A percentile compares a stretch with the other conserved stretches of the same genome.
Evolutionary conservation across 2,888 invertebrate species (phyloP).

Genomic region (Trichacis sp.): DNA sequence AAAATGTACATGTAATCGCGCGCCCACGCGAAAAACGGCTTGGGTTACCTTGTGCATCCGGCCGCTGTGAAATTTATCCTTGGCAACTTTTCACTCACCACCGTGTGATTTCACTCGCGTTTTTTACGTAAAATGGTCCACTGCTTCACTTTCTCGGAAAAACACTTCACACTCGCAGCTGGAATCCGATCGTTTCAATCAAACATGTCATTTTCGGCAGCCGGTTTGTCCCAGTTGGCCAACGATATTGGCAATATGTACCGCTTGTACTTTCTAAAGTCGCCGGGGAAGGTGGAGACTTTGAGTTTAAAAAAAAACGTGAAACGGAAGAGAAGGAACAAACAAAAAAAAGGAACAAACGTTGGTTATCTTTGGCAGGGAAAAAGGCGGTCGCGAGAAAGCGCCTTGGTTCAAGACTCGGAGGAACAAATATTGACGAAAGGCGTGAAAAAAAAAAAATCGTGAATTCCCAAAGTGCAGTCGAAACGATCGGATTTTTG

Average conservation of each 20-base stretch:
- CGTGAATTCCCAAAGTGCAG: no score
- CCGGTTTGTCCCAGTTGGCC: constrained; percentile 44
- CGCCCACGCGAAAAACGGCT: no score
- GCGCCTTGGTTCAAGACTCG: no score
- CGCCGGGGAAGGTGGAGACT: constrained; percentile 52
- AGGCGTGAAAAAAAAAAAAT: no score
- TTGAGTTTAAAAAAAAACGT: constrained; percentile 23
- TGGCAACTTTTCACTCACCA: constrained; percentile 52
- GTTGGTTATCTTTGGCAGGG: not conserved
- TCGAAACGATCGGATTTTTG: not conserved
- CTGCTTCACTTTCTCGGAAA: not conserved
- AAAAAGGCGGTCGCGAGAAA: not conserved
- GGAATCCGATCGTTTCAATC: constrained; percentile 19
- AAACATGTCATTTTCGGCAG: constrained; percentile 28
- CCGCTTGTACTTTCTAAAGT: constrained; percentile 60
- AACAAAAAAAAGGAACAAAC: not conserved
- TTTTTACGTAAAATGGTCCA: not conserved
- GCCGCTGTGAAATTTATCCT: constrained; percentile 44
- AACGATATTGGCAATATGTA: constrained; percentile 27
- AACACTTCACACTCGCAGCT: constrained; percentile 8
- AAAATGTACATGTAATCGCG: no score
- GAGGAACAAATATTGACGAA: no score
- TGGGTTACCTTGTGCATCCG: constrained; percentile 49
- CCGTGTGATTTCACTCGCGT: constrained; percentile 44
- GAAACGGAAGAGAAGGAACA: not conserved